phyloP scores from a whole-genome alignment of 2,888 invertebrate species.

The Hermodice carunculata region DNA sequence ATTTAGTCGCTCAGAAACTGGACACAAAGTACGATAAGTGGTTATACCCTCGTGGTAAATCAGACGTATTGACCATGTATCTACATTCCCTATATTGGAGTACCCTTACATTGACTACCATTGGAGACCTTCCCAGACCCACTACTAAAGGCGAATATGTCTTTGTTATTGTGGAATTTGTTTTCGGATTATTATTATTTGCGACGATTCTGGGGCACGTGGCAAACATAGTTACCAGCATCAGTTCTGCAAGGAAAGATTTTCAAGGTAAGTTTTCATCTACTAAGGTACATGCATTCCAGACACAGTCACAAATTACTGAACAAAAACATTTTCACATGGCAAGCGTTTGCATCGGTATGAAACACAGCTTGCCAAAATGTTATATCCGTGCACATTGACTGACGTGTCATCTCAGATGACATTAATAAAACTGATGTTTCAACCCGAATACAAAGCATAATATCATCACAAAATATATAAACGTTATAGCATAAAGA shows the following conservation, averaged over 20 bases:
- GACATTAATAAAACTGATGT: no score
- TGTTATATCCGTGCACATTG: no score
- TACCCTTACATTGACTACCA: constrained; percentile 94
- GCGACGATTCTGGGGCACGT: constrained; percentile 97
- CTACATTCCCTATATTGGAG: constrained; percentile 99
- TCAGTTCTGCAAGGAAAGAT: constrained; percentile 96
- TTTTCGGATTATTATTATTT: constrained; percentile 94
- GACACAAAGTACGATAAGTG: constrained; percentile 71
- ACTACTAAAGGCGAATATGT: constrained; percentile 94
- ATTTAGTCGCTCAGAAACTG: constrained; percentile 74
- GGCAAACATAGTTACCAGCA: constrained; percentile 97
- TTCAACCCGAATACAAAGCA: no score
- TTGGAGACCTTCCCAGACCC: constrained; percentile 92
- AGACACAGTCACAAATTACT: no score
- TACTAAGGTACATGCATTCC: no score
- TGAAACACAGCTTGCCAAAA: no score
- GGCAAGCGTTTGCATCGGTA: no score
- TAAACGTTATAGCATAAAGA: no score
- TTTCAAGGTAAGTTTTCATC: constrained; percentile 97
- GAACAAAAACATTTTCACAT: no score
- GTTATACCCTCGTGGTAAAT: constrained; percentile 55
- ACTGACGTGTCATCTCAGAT: no score
- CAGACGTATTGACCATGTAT: constrained; percentile 80
- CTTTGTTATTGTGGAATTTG: constrained; percentile 93
- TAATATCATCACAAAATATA: no score